These are phyloP conservation scores for Coptodon rendalli DNA, from an alignment of 2,113 vertebrate species.

Conservation along the genomic window DNA sequence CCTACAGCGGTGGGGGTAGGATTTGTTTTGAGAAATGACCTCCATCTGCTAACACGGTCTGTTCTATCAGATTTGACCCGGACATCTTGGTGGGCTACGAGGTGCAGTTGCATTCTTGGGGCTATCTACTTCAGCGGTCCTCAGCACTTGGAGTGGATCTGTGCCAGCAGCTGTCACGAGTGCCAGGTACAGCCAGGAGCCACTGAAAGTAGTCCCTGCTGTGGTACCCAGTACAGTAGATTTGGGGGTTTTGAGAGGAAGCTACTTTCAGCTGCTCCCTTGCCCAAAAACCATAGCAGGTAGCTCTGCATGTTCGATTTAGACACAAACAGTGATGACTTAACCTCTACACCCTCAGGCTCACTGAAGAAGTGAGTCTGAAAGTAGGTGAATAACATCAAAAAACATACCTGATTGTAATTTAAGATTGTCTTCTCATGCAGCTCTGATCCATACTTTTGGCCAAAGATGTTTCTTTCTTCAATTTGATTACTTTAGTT, in stretches of 20 bases:
- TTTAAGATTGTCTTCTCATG: background rate
- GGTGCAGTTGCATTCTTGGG: slow-evolving; percentile 97
- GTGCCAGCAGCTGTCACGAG: slow-evolving; percentile 90
- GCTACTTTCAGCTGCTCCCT: background rate
- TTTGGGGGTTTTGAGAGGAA: background rate
- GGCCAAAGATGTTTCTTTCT: background rate
- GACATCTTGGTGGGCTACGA: slow-evolving; percentile 97
- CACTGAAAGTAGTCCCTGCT: background rate
- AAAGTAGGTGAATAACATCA: background rate
- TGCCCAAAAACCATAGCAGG: background rate
- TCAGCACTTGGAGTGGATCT: slow-evolving; percentile 80
- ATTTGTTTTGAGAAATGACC: background rate
- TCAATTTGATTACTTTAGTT: background rate
- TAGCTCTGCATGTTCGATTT: background rate
- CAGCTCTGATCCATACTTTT: too few relatives aligned
- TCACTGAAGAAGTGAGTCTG: background rate
- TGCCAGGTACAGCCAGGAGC: slow-evolving; percentile 79
- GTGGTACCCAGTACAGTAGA: background rate
- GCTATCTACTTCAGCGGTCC: slow-evolving; percentile 93
- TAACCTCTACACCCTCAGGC: background rate
- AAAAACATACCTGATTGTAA: background rate
- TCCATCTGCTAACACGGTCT: background rate
- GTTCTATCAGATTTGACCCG: slow-evolving; percentile 84
- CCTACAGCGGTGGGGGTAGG: background rate
- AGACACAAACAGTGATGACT: background rate